These are phyloP conservation scores for Siniperca scherzeri DNA, from an alignment of 2,797 vertebrate species.

Conservation along the genomic window DNA sequence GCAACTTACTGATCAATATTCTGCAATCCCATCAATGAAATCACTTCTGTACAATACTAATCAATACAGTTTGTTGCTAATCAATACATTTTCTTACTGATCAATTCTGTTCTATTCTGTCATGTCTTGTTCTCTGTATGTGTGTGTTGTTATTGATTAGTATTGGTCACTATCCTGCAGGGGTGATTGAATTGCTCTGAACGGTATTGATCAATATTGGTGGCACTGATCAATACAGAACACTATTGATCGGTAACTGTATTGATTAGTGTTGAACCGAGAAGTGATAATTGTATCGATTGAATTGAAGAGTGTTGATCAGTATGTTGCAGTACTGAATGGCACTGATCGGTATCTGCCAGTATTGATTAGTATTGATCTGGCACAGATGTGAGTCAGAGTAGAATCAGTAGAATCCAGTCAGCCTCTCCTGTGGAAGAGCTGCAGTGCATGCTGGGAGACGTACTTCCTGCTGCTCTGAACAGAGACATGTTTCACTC, in stretches of 20 bases:
- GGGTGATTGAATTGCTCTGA: no score
- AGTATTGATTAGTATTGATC: neutral
- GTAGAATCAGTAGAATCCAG: neutral
- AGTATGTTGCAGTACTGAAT: neutral
- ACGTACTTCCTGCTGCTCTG: slow-evolving; percentile 22
- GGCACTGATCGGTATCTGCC: neutral
- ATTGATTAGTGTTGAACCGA: neutral
- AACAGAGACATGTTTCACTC: neutral
- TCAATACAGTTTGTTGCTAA: neutral
- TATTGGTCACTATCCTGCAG: neutral
- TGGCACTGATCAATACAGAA: neutral
- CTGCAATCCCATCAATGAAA: neutral
- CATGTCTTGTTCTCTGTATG: neutral
- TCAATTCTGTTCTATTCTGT: neutral
- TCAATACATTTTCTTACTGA: neutral
- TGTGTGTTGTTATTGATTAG: neutral
- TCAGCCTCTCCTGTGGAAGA: slow-evolving; percentile 12
- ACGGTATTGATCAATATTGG: neutral
- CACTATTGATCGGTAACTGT: neutral
- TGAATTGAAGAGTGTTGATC: neutral
- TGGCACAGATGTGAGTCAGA: neutral
- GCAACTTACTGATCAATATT: neutral
- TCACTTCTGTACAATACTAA: neutral
- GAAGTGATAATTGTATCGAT: neutral
- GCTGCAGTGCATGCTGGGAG: slow-evolving; percentile 45